Evolutionary conservation across 2,888 invertebrate genomes (phyloP).

Genomic region (Drosophila longiperda): DNA sequence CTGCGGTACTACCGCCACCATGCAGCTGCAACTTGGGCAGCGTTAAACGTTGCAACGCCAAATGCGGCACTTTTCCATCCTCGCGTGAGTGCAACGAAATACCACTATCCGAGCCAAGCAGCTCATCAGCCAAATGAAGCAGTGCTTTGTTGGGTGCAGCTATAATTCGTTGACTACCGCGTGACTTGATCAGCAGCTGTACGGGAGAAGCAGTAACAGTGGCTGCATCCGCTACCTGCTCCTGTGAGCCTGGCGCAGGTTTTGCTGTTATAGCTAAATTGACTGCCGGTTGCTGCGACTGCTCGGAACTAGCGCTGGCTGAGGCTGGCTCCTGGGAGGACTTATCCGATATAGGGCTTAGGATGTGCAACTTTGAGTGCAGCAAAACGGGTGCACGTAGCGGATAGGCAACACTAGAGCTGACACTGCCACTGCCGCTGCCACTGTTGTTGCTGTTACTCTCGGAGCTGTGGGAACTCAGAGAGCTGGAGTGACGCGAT

Average conservation of each 20-base stretch:
- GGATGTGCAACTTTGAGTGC: constrained; percentile 92
- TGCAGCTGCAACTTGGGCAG: constrained; percentile 86
- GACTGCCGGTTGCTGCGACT: constrained; percentile 89
- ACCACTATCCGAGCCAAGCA: constrained; percentile 94
- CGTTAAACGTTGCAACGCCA: constrained; percentile 87
- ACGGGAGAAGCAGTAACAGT: constrained; percentile 26
- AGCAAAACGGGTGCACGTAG: constrained; percentile 89
- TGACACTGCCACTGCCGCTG: constrained; percentile 67
- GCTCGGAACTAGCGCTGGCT: constrained; percentile 86
- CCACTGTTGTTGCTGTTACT: constrained; percentile 84
- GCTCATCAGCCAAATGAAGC: constrained; percentile 87
- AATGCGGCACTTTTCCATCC: constrained; percentile 88
- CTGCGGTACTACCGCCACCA: constrained; percentile 57
- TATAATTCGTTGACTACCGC: constrained; percentile 71
- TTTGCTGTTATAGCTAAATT: constrained; percentile 28
- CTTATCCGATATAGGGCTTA: constrained; percentile 95
- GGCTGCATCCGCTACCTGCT: constrained; percentile 26
- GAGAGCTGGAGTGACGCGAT: constrained; percentile 92
- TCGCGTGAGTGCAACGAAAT: constrained; percentile 94
- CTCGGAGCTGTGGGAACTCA: constrained; percentile 94
- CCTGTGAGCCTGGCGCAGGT: constrained; percentile 27
- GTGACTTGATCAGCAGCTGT: constrained; percentile 61
- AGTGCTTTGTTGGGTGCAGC: constrained; percentile 90
- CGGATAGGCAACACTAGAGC: constrained; percentile 87
- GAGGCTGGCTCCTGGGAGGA: constrained; percentile 93